These are phyloP conservation scores for Anthoptus insignis DNA, from an alignment of 2,888 invertebrate genomes.

Conservation along the genomic window DNA sequence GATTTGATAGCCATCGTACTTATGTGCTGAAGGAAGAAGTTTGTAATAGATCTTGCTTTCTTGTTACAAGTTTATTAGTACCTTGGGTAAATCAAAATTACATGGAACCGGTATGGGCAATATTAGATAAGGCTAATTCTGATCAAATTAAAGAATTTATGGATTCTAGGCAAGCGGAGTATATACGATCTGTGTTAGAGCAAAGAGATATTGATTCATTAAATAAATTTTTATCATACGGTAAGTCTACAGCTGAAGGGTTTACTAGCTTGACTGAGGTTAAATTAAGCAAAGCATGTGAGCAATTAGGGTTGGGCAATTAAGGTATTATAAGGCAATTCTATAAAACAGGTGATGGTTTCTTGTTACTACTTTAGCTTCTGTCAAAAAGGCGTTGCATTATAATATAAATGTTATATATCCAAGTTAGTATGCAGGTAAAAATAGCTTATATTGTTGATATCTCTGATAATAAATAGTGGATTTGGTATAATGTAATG, in stretches of 20 bases:
- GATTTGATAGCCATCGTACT: constrained; percentile 3
- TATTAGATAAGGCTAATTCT: constrained; percentile 1
- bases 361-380: constrained; percentile 5
- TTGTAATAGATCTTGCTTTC: background rate
- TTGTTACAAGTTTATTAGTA: background rate
- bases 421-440: background rate
- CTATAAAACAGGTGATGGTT: background rate
- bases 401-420: constrained; percentile 1
- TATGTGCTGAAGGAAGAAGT: background rate
- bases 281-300: background rate
- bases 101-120: background rate
- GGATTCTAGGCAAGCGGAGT: background rate
- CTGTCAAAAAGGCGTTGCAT: background rate
- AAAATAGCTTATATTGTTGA: background rate
- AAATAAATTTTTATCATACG: background rate
- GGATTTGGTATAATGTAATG: background rate
- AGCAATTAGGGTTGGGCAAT: constrained; percentile 1
- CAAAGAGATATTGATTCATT: background rate
- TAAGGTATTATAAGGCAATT: constrained; percentile 3
- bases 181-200: background rate
- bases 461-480: background rate
- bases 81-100: background rate
- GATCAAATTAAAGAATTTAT: background rate
- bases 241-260: background rate
- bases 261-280: no score